Evolutionary conservation across 2,888 invertebrate genomes (phyloP).

Genomic region (Lasioglossum marginatum): DNA sequence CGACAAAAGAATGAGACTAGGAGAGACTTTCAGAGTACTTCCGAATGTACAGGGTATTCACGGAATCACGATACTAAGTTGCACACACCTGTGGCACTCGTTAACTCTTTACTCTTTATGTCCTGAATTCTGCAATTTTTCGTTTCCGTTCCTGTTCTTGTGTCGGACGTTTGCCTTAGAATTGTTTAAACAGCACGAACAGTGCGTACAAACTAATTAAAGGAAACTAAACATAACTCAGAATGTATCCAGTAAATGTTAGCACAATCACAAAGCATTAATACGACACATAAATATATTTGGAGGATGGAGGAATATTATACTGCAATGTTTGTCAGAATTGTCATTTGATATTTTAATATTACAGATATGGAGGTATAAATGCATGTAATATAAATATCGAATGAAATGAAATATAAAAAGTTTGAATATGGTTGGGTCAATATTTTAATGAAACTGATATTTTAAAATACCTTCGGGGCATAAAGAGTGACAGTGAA

Average conservation of each 20-base stretch:
- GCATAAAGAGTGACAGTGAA: background rate
- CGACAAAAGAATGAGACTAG: conserved; percentile 43
- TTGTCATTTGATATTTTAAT: background rate
- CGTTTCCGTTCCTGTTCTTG: background rate
- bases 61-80: background rate
- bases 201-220: background rate
- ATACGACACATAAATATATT: background rate
- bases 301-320: background rate
- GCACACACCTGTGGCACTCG: background rate
- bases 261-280: background rate
- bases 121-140: background rate
- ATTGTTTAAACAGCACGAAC: background rate
- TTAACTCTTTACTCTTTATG: conserved; percentile 12
- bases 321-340: background rate
- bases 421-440: background rate
- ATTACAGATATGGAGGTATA: background rate
- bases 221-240: background rate
- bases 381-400: background rate
- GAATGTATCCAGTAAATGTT: background rate
- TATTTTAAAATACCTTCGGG: background rate
- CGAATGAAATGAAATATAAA: background rate
- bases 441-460: background rate
- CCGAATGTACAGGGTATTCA: conserved; percentile 34
- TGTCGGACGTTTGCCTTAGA: background rate
- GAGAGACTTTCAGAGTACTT: conserved; percentile 30